Base-by-base conservation (phyloP, 1,140 invertebrate genomes). In the Bombus waltoni region DNA sequence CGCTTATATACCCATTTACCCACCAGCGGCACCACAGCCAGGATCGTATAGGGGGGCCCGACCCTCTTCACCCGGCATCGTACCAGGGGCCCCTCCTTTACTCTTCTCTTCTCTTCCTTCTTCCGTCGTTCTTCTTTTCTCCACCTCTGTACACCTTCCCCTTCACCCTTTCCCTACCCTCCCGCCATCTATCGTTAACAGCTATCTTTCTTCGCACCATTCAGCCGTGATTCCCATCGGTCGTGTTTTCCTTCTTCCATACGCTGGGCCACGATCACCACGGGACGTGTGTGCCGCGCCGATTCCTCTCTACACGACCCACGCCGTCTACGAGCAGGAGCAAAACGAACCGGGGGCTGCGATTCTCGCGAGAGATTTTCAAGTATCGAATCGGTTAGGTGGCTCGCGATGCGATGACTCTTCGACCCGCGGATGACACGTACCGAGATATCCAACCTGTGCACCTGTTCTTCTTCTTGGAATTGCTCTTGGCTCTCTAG, bases 1-100 rank as follows among this genome's bases (percentile, higher is more conserved):
- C 91, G 94, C 93, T 95, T 95, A 94, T 95, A 95, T 95, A 95
- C 93, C 93, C 93, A 87, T 91, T 92, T 91, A 92, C 94, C 93
- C 93, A 93, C 93, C 93, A 83, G 57, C 83, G 81, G 65, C 83
- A 80, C 74, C 74, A 57, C 85, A 72, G 68, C 75, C 77, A 85
- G 83, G 87, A 83, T 83, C 79, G 83, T 59, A 88, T 85, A 92
- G 82, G 92, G 90, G 92, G 91, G 87, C 93, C 89, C 88, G 81
- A 81, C 91, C 90, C 86, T 82, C 82, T 81, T 83, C 83, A 81
- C 84, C 86, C 72, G 74, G 62, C 85, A 40, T 47, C 81, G 68
- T 74, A 66, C 9, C 71, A 76, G 82, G 89, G 87, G 86, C 87
- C 87, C 87, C 90, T 83, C 88, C 85, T 88, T 86, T 81, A 66